Evolutionary conservation across 2,113 vertebrate genomes (phyloP).

Genomic region (Corythoichthys intestinalis): DNA sequence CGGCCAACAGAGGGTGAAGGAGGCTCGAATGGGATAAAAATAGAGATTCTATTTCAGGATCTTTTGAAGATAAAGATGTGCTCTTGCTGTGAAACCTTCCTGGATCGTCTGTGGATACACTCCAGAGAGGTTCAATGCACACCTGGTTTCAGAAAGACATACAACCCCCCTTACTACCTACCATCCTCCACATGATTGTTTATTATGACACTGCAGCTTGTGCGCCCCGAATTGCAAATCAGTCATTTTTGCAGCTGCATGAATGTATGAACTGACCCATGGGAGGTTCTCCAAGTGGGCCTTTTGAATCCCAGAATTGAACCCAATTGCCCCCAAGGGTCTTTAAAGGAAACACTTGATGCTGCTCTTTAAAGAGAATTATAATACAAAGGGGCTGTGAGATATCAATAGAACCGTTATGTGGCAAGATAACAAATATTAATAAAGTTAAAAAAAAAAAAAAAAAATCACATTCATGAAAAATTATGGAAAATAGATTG

Average conservation of each 20-base stretch:
- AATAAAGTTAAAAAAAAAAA: no score
- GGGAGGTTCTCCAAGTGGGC: background rate
- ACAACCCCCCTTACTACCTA: background rate
- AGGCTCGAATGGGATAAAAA: background rate
- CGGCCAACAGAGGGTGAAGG: constrained; percentile 2
- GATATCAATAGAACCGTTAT: no score
- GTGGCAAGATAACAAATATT: no score
- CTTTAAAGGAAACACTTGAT: constrained; percentile 1
- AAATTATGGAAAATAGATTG: no score
- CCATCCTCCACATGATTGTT: background rate
- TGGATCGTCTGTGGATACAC: background rate
- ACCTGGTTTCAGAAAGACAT: constrained; percentile 2
- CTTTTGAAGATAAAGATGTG: constrained; percentile 7
- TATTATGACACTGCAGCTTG: constrained; percentile 7
- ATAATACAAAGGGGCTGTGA: no score
- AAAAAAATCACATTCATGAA: no score
- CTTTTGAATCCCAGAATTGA: background rate
- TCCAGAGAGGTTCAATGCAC: background rate
- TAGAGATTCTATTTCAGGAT: constrained; percentile 5
- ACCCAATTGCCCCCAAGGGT: background rate
- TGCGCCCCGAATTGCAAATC: background rate
- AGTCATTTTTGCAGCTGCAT: constrained; percentile 4
- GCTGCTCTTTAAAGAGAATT: no score
- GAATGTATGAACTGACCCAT: background rate
- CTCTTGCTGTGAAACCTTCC: background rate